These are phyloP conservation scores for Apeira syringaria DNA, from an alignment of 2,888 invertebrate genomes.

Conservation along the genomic window DNA sequence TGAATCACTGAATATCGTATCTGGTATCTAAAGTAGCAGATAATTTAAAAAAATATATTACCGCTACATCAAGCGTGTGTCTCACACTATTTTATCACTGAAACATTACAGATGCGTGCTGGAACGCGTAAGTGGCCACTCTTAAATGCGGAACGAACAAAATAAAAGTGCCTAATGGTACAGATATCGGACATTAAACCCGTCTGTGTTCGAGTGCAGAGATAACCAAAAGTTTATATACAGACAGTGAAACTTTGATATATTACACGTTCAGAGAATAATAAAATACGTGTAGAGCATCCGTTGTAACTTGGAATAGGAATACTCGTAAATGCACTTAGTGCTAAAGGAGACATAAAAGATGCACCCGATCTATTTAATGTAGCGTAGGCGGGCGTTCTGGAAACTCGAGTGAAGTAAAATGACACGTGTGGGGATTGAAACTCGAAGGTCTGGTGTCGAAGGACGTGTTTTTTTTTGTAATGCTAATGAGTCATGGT, in stretches of 20 bases:
- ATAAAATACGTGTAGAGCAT: slow-evolving; percentile 34
- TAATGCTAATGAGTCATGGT: slow-evolving; percentile 24
- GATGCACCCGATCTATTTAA: slow-evolving; percentile 73
- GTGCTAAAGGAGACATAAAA: slow-evolving; percentile 69
- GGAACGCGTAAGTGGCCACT: slow-evolving; percentile 48
- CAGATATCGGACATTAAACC: slow-evolving; percentile 59
- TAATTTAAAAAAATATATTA: slow-evolving; percentile 32
- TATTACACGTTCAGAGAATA: slow-evolving; percentile 28
- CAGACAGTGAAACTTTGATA: slow-evolving; percentile 44
- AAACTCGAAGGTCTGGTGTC: slow-evolving; percentile 25
- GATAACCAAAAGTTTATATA: slow-evolving; percentile 60
- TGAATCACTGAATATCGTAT: slow-evolving; percentile 22
- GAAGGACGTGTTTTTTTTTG: slow-evolving; percentile 30
- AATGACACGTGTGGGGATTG: slow-evolving; percentile 35
- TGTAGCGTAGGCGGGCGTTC: slow-evolving; percentile 58
- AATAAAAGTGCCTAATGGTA: slow-evolving; percentile 46
- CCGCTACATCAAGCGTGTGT: slow-evolving; percentile 46
- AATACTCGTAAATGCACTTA: slow-evolving; percentile 79
- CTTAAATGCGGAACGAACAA: slow-evolving; percentile 53
- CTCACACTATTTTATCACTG: slow-evolving; percentile 61
- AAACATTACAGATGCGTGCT: slow-evolving; percentile 60
- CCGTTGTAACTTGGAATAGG: slow-evolving; percentile 55
- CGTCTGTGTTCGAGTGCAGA: slow-evolving; percentile 62
- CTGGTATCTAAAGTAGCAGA: slow-evolving; percentile 29
- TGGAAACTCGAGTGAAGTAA: slow-evolving; percentile 29